Conservation (phyloP, 1,140 invertebrate species). For the Lucilia cuprina region DNA sequence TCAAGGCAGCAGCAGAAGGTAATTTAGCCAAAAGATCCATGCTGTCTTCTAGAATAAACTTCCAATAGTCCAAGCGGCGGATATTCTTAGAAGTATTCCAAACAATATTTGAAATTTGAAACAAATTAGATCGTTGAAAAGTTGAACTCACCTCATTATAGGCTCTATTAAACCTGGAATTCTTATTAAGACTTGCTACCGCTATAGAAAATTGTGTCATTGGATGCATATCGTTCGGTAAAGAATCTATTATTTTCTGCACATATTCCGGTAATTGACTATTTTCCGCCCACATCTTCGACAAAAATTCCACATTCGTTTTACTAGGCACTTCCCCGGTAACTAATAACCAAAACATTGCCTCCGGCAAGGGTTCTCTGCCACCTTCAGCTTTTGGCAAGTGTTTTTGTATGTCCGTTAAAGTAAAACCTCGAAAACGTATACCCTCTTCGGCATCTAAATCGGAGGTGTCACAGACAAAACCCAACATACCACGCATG, state of each 20-base stretch:
- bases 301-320: slow-evolving; percentile 81
- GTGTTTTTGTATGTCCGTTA: slow-evolving; percentile 92
- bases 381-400: slow-evolving; percentile 88
- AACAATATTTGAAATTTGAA: no score
- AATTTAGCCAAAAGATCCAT: slow-evolving; percentile 97
- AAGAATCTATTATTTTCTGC: slow-evolving; percentile 92
- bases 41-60: slow-evolving; percentile 92
- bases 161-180: slow-evolving; percentile 93
- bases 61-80: slow-evolving; percentile 62
- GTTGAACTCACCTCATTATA: slow-evolving; percentile 70
- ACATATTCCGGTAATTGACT: slow-evolving; percentile 86
- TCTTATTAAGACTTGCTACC: slow-evolving; percentile 89
- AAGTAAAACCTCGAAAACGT: slow-evolving; percentile 92
- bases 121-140: no score
- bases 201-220: slow-evolving; percentile 96
- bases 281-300: slow-evolving; percentile 89
- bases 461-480: slow-evolving; percentile 95
- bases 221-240: slow-evolving; percentile 90
- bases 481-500: slow-evolving; percentile 94
- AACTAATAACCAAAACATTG: slow-evolving; percentile 93
- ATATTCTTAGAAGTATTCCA: no score
- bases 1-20: slow-evolving; percentile 92
- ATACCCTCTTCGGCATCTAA: slow-evolving; percentile 95
- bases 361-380: slow-evolving; percentile 92
- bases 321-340: slow-evolving; percentile 91